Evolutionary conservation across 2,888 invertebrate genomes (phyloP).

Genomic region (Metacarcinus magister): DNA sequence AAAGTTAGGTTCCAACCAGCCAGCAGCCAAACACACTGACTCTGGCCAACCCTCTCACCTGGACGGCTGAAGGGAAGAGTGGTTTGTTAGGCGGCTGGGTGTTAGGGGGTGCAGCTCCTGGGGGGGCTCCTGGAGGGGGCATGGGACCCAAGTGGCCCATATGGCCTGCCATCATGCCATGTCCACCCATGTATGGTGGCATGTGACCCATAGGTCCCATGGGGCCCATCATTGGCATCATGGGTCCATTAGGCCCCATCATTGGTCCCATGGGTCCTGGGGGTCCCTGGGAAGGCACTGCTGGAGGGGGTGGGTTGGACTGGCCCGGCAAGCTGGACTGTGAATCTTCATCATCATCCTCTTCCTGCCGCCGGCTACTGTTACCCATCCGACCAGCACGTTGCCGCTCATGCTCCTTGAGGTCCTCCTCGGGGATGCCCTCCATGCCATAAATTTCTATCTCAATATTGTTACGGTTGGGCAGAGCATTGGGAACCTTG

Average conservation of each 20-base stretch:
- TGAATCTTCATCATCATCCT: constrained; percentile 83
- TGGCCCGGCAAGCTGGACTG: constrained; percentile 79
- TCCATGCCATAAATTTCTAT: constrained; percentile 99
- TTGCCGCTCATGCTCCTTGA: constrained; percentile 96
- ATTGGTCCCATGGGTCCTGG: constrained; percentile 88
- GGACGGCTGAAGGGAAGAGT: constrained; percentile 91
- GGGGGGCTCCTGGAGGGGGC: constrained; percentile 80
- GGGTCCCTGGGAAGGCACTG: constrained; percentile 82
- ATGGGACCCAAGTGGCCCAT: constrained; percentile 82
- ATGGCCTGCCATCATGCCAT: constrained; percentile 85
- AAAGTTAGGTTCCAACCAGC: too few species aligned
- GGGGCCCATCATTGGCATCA: constrained; percentile 90
- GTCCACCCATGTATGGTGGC: constrained; percentile 86
- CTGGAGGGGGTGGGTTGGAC: constrained; percentile 77
- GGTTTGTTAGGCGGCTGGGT: constrained; percentile 87
- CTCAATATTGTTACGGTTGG: constrained; percentile 98
- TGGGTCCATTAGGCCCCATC: constrained; percentile 90
- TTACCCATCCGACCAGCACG: constrained; percentile 85
- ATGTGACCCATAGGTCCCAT: constrained; percentile 88
- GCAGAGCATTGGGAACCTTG: constrained; percentile 99
- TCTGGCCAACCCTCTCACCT: constrained; percentile 84
- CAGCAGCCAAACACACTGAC: neutral
- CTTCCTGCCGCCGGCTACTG: constrained; percentile 79
- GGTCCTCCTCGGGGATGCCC: constrained; percentile 98
- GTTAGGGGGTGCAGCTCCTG: constrained; percentile 66